Conservation (phyloP, 2,113 vertebrate species). For the Rana temporaria region DNA sequence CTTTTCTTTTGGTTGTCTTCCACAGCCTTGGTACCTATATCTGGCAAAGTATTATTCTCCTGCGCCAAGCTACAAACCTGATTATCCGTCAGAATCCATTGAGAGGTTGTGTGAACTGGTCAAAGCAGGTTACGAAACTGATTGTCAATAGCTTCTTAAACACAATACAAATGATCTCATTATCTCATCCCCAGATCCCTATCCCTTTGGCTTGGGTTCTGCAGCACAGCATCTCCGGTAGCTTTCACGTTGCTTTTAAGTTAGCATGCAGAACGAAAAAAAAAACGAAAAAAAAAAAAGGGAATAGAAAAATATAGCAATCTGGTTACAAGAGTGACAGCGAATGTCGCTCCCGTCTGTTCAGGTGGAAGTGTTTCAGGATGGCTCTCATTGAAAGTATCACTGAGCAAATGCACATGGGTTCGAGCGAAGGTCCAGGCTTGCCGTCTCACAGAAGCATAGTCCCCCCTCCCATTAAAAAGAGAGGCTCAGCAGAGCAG, state of each 20-base stretch:
- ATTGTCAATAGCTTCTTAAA: constrained; percentile 32
- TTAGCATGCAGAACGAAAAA: constrained; percentile 27
- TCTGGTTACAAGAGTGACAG: constrained; percentile 2
- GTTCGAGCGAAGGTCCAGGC: constrained; percentile 44
- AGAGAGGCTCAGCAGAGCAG: constrained; percentile 43
- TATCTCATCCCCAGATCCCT: constrained; percentile 51
- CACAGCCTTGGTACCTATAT: background rate
- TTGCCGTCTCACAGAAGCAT: background rate
- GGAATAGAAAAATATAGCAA: background rate
- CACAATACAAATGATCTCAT: constrained; percentile 51
- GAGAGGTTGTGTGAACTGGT: background rate
- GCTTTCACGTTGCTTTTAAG: constrained; percentile 28
- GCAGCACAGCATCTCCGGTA: constrained; percentile 43
- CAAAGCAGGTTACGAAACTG: constrained; percentile 22
- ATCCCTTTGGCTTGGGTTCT: constrained; percentile 48
- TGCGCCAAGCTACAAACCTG: constrained; percentile 18
- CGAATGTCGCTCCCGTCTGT: constrained; percentile 33
- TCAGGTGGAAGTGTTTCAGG: constrained; percentile 35
- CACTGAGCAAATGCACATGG: constrained; percentile 35
- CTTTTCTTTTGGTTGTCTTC: background rate
- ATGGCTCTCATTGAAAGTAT: constrained; percentile 23
- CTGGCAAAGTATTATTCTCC: constrained; percentile 10
- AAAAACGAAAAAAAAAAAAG: background rate
- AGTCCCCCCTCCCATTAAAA: constrained; percentile 37
- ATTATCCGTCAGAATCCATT: constrained; percentile 46